Base-by-base conservation (phyloP, 1,140 invertebrate species). In the Lordiphosa clarofinis region DNA sequence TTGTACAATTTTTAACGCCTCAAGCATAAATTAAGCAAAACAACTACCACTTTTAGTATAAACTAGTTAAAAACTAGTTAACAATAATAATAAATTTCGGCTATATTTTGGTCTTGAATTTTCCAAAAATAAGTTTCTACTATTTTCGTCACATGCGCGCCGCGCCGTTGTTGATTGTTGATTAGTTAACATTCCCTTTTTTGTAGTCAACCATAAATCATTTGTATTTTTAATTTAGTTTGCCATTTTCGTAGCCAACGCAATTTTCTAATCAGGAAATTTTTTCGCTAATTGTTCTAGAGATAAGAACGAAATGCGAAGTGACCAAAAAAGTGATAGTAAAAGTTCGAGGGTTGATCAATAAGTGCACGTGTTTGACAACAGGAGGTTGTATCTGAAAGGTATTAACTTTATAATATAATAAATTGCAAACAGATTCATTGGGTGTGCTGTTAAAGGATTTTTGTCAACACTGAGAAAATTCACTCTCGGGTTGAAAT, bases 61-160 rank as follows among this genome's bases (percentile, higher is more conserved):
- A 52, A 58, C 76, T 44, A 13, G 33, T 65, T 40, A 7, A 61
- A 73, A 78, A 79, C 66, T 33, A 73, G 74, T 73, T 73, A 44
- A 38, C 63, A 38, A 52, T 61, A 53, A 56, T 13, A n/a, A n/a
- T n/a, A n/a, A n/a, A 8, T 50, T 57, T 57, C 15, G 43, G 49
- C 12, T 13, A 49, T 49, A 40, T 52, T 56, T 35, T 68, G 12
- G 24, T 49, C 24, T 54, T 39, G 48, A 36, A n/a, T 13, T 40
- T 39, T 9, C 57, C 56, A 62, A 68, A 72, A 76, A 76, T 78
- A 68, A 53, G 65, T 44, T 39, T 52, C 48, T 65, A 64, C 50
- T 31, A 31, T 28, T 7, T 19, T 28, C 4, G 24, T 35, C 28
- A 69, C 57, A 42, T 54, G 48, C 19, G 40, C 35, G 35, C 21